These are phyloP conservation scores for Mirza zaza DNA, from an alignment of 2,113 vertebrate genomes.

Conservation along the genomic window DNA sequence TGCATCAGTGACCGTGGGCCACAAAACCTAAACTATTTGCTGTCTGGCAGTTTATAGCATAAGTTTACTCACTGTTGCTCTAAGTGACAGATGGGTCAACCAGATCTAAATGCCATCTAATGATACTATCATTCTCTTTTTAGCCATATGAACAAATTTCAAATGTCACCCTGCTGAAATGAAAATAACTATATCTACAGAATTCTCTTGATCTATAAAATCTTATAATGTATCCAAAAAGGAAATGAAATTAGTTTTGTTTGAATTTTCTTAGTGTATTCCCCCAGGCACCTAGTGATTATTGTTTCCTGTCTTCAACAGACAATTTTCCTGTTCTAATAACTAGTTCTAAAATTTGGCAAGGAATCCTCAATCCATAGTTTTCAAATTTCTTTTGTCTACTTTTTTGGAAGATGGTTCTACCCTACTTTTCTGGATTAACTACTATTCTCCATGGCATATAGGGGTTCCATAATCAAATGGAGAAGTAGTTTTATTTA, in stretches of 20 bases:
- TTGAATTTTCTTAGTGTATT: not conserved
- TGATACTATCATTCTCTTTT: not conserved
- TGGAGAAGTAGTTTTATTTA: not conserved
- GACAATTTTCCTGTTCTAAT: not conserved
- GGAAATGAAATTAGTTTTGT: not conserved
- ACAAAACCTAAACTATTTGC: not conserved
- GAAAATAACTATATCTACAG: not conserved
- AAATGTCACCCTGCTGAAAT: constrained; percentile 22
- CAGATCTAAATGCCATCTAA: not conserved
- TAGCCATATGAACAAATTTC: not conserved
- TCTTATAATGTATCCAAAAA: not conserved
- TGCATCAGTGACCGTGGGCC: not conserved
- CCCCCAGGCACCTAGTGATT: not conserved
- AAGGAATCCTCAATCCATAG: not conserved
- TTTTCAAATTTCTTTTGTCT: not conserved
- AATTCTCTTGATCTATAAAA: not conserved
- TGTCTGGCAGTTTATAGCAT: not conserved
- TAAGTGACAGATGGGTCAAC: not conserved
- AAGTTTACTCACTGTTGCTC: not conserved
- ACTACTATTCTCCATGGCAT: not conserved
- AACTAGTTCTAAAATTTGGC: not conserved
- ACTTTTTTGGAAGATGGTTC: not conserved
- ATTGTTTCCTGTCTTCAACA: not conserved
- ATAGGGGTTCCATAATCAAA: not conserved
- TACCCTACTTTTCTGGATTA: not conserved